phyloP scores from a whole-genome alignment of 1,140 invertebrate genomes.

The Lasaia peninsularis region DNA sequence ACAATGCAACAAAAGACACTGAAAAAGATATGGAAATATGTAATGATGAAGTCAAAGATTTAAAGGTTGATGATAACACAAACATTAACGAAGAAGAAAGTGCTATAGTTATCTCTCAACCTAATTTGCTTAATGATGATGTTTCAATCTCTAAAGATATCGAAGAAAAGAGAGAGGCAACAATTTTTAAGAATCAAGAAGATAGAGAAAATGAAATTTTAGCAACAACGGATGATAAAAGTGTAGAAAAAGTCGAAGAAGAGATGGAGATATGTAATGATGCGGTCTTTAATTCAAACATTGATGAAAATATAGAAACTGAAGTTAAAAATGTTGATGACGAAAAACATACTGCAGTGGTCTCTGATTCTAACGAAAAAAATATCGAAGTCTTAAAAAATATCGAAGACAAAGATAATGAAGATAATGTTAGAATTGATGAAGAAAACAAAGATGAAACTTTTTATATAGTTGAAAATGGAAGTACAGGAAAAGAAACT shows the following conservation, averaged over 20 bases:
- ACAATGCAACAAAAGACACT: neutral
- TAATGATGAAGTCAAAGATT: neutral
- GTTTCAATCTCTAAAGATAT: neutral
- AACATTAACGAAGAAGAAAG: neutral
- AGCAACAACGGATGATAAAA: neutral
- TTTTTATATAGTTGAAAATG: too few relatives aligned
- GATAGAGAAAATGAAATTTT: neutral
- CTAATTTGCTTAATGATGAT: neutral
- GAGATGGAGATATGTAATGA: neutral
- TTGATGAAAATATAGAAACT: neutral
- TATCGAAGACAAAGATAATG: neutral
- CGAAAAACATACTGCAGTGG: too few relatives aligned
- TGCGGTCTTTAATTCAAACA: neutral
- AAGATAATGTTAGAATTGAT: neutral
- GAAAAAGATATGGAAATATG: neutral
- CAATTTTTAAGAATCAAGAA: constrained; percentile 13
- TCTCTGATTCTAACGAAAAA: neutral
- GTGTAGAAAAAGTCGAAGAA: neutral
- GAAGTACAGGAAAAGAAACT: too few relatives aligned
- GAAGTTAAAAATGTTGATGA: neutral
- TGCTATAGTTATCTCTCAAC: neutral
- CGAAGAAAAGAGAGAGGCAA: constrained; percentile 13
- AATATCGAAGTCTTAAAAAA: neutral
- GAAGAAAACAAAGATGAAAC: too few relatives aligned
- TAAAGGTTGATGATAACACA: constrained; percentile 1